Evolutionary conservation across 1,140 invertebrate species (phyloP).

Genomic region (Carposina sasakii): DNA sequence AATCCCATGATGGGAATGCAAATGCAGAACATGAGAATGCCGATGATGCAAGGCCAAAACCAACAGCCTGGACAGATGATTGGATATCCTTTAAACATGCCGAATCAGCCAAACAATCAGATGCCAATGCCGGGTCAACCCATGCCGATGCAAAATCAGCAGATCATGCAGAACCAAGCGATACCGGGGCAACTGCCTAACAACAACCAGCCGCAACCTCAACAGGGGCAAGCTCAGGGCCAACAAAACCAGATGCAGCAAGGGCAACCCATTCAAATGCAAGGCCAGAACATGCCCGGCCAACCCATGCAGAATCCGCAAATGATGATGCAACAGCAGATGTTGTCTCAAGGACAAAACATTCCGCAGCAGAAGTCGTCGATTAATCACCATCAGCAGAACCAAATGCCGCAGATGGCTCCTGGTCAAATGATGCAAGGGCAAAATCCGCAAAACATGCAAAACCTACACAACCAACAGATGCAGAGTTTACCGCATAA

Average conservation of each 20-base stretch:
- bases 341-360: constrained; percentile 37
- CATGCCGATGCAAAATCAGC: constrained; percentile 24
- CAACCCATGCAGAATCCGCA: constrained; percentile 39
- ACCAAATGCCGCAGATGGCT: constrained; percentile 29
- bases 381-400: too few species aligned
- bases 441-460: constrained; percentile 42
- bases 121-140: constrained; percentile 33
- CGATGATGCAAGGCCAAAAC: constrained; percentile 46
- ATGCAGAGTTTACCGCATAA: constrained; percentile 35
- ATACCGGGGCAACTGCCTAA: constrained; percentile 29
- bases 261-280: constrained; percentile 32
- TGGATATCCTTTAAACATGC: constrained; percentile 42
- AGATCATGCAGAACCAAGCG: constrained; percentile 27
- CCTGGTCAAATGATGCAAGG: constrained; percentile 43
- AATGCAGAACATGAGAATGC: constrained; percentile 64
- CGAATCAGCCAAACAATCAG: constrained; percentile 41
- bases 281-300: constrained; percentile 36
- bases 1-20: constrained; percentile 52
- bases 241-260: constrained; percentile 36
- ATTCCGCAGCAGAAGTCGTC: constrained; percentile 63
- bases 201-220: constrained; percentile 26
- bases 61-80: constrained; percentile 42
- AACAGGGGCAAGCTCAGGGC: constrained; percentile 23
- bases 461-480: constrained; percentile 46
- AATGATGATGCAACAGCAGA: constrained; percentile 40